Evolutionary conservation across 2,113 vertebrate genomes (phyloP), one percentile per base, ranked within the genome.

Genomic region (Eudorcas thomsonii): DNA sequence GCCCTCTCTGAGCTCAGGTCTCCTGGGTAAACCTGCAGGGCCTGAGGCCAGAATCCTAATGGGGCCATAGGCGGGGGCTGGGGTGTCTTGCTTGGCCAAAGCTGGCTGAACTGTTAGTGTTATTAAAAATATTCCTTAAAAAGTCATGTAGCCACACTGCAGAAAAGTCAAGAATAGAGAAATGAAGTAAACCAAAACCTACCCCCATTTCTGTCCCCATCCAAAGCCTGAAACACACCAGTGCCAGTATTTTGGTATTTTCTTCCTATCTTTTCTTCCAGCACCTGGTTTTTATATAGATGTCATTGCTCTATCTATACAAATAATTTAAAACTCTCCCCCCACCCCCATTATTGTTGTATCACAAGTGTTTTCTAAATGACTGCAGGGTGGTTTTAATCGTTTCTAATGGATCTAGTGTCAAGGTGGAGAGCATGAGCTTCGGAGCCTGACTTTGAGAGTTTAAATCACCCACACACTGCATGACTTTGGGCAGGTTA

Each of bases 41-140:
- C 74, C 10, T n/a, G 30, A 80, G 71, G 23, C 71, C 45, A 39
- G 96, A 90, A 48, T 67, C 43, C 26, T 48, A 3, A 5, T 88
- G 57, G 55, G 21, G 26, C 33, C 11, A 1, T 21, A 43, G 54
- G 26, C 0, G 7, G 82, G 57, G 62, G 6, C 39, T 48, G 59
- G 55, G n/a, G 43, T 78, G 5, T 48, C 71, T 82, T 94, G 84
- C 52, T 93, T 92, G 88, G 74, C 39, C 87, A 64, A 83, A 86
- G n/a, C 43, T 95, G 67, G 26, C 30, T 45, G 67, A 96, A 93
- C 82, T 39, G 94, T 92, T 85, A 23, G 4, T 96, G 90, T 90
- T 52, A 97, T 96, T 97, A 33, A 81, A 91, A 98, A 43, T 43
- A 45, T 21, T 85, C 33, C 64, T 85, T 55, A 45, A 94, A 78